phyloP scores from a whole-genome alignment of 2,113 vertebrate species.

The Ellobius talpinus region DNA sequence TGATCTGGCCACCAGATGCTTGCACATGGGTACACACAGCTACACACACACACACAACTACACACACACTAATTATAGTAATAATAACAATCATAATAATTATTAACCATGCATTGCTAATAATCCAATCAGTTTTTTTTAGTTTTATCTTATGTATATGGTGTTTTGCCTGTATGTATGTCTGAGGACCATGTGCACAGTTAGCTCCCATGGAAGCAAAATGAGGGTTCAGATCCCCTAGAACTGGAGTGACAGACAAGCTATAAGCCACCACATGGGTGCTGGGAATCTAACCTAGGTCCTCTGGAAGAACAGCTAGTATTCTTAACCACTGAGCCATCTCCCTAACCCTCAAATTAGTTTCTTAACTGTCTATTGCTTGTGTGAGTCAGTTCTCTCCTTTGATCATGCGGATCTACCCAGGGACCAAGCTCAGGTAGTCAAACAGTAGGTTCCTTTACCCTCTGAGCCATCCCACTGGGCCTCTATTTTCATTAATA shows the following conservation, averaged over 20 bases:
- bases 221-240: background rate
- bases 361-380: background rate
- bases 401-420: background rate
- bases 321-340: background rate
- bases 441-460: background rate
- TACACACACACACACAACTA: too few relatives aligned
- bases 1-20: background rate
- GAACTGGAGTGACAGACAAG: background rate
- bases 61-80: background rate
- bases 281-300: background rate
- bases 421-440: background rate
- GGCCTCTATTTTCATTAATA: background rate
- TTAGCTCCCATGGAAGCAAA: background rate
- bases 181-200: background rate
- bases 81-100: background rate
- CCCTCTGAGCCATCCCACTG: background rate
- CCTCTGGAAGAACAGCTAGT: background rate
- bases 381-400: background rate
- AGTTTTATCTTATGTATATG: background rate
- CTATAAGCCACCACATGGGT: background rate
- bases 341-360: background rate
- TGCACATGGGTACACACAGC: background rate
- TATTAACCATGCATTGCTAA: background rate
- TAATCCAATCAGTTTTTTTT: slow-evolving; percentile 36
- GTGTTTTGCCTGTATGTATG: background rate